phyloP scores from a whole-genome alignment of 2,113 vertebrate genomes.

The Antechinus flavipes region DNA sequence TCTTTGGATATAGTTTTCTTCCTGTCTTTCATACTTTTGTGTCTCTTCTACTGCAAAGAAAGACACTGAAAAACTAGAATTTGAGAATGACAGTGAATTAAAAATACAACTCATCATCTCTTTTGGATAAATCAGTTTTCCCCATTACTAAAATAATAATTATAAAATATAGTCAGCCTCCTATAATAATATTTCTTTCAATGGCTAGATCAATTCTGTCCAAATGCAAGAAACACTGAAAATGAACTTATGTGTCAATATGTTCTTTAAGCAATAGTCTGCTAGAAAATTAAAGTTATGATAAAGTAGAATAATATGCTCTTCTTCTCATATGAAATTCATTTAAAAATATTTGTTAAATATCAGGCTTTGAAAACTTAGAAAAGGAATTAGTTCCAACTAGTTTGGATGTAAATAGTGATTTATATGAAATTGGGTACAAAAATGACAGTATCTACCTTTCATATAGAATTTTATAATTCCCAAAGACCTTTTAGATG shows the following conservation, averaged over 20 bases:
- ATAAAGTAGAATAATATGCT: background rate
- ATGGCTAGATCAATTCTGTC: background rate
- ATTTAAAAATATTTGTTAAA: background rate
- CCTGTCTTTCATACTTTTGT: background rate
- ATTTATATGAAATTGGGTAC: background rate
- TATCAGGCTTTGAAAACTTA: background rate
- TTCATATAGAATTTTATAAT: background rate
- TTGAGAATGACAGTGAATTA: conserved; percentile 23
- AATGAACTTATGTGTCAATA: background rate
- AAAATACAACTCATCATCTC: background rate
- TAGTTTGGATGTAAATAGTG: background rate
- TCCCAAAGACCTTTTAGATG: background rate
- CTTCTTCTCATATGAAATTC: background rate
- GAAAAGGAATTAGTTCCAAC: background rate
- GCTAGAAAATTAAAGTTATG: background rate
- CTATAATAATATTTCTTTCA: background rate
- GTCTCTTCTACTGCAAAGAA: background rate
- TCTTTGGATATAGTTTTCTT: background rate
- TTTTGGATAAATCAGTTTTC: background rate
- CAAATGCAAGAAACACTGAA: conserved; percentile 2
- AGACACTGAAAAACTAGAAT: background rate
- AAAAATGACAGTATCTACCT: background rate
- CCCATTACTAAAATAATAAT: conserved; percentile 24
- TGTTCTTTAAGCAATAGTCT: background rate
- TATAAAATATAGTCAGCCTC: background rate